phyloP scores from a whole-genome alignment of 2,113 vertebrate genomes.

The Apteryx owenii region DNA sequence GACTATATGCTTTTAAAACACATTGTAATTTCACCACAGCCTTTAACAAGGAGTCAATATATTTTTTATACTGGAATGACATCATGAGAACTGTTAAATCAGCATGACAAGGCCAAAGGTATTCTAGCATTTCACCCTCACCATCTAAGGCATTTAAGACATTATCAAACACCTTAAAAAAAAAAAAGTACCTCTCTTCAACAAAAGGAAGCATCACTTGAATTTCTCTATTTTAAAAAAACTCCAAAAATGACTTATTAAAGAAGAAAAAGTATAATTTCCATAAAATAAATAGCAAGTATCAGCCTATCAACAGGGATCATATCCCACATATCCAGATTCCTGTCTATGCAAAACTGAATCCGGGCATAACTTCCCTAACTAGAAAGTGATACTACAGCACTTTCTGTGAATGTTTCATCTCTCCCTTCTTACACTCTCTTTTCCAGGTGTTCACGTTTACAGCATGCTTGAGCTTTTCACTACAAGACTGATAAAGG shows the following conservation, averaged over 20 bases:
- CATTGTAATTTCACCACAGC: not conserved
- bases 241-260: not conserved
- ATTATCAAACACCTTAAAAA: not conserved
- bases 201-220: not conserved
- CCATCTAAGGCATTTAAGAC: not conserved
- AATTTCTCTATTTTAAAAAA: not conserved
- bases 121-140: not conserved
- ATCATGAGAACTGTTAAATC: not conserved
- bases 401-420: rapidly evolving
- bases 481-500: not conserved
- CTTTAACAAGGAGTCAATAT: not conserved
- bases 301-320: rapidly evolving
- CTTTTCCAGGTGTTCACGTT: rapidly evolving
- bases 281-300: rapidly evolving
- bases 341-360: not conserved
- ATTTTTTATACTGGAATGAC: not conserved
- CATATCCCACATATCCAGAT: not conserved
- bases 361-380: rapidly evolving
- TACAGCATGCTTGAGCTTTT: not conserved
- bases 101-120: not conserved
- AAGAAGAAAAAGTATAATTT: not conserved
- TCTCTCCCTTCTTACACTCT: rapidly evolving
- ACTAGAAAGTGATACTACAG: not conserved
- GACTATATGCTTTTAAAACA: not conserved
- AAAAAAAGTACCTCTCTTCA: not conserved